Evolutionary conservation across 92 coral and sea anemone genomes (phyloP).

Genomic region (Palythoa grandis): DNA sequence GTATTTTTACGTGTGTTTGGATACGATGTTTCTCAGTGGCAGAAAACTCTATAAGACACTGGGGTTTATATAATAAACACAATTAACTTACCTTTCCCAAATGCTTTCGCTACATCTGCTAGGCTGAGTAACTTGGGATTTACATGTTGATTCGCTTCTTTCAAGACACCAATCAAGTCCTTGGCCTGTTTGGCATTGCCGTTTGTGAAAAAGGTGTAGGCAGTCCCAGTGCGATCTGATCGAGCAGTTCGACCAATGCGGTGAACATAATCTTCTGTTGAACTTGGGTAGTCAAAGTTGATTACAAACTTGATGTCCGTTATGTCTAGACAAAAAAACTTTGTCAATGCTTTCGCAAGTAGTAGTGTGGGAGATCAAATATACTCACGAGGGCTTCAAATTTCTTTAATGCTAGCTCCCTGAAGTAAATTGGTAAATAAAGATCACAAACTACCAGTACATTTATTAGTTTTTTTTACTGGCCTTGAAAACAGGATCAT

Average conservation of each 20-base stretch:
- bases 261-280: conserved; percentile 97
- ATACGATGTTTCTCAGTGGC: too few relatives aligned
- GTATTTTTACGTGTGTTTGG: too few relatives aligned
- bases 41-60: too few relatives aligned
- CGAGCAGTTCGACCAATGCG: conserved; percentile 99
- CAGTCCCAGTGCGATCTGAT: conserved; percentile 96
- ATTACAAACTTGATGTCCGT: conserved; percentile 98
- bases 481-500: conserved; percentile 44
- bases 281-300: conserved; percentile 99
- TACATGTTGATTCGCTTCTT: conserved; percentile 96
- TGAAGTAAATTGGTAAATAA: conserved; percentile 28
- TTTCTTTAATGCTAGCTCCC: conserved; percentile 74
- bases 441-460: conserved; percentile 47
- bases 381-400: conserved; percentile 59
- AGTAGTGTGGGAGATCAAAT: background rate
- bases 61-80: background rate
- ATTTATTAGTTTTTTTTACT: conserved; percentile 40
- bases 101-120: conserved; percentile 76
- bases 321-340: conserved; percentile 73
- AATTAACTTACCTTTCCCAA: conserved; percentile 82
- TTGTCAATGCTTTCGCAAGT: background rate
- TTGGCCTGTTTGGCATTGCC: conserved; percentile 97
- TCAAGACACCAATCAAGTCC: conserved; percentile 82
- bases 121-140: conserved; percentile 82
- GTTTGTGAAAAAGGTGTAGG: conserved; percentile 95